Evolutionary conservation across 1,140 invertebrate species (phyloP).

Genomic region (Drosophila novamexicana): DNA sequence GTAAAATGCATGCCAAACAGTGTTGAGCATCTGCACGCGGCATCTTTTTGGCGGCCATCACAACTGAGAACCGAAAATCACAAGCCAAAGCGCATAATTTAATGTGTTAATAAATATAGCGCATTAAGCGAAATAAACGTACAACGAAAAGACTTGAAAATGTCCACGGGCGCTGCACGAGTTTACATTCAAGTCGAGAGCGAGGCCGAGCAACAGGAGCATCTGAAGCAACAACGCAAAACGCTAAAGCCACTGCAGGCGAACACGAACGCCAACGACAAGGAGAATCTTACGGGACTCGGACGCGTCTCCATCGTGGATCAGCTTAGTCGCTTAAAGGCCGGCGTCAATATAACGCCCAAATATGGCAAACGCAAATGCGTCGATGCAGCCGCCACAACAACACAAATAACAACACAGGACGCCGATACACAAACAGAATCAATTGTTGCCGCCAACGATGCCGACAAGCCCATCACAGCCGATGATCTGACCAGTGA

Average conservation of each 20-base stretch:
- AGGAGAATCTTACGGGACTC: constrained; percentile 87
- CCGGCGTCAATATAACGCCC: constrained; percentile 63
- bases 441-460: neutral
- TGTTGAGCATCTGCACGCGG: constrained; percentile 38
- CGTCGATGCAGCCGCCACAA: constrained; percentile 48
- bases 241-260: constrained; percentile 87
- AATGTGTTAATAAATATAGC: constrained; percentile 58
- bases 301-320: constrained; percentile 75
- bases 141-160: constrained; percentile 57
- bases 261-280: constrained; percentile 86
- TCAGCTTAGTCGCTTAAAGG: constrained; percentile 80
- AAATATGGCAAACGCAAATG: constrained; percentile 80
- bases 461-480: constrained; percentile 70
- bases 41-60: constrained; percentile 66
- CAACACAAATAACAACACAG: constrained; percentile 26
- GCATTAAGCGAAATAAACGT: constrained; percentile 29
- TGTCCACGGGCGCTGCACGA: constrained; percentile 80
- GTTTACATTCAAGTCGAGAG: constrained; percentile 85
- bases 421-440: constrained; percentile 74
- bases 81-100: constrained; percentile 31
- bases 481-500: constrained; percentile 86
- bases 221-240: constrained; percentile 85
- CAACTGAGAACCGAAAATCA: constrained; percentile 40
- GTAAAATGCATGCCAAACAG: constrained; percentile 4
- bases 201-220: constrained; percentile 85